These are phyloP conservation scores for Spilosoma lubricipeda DNA, from an alignment of 2,888 invertebrate species.

Conservation along the genomic window DNA sequence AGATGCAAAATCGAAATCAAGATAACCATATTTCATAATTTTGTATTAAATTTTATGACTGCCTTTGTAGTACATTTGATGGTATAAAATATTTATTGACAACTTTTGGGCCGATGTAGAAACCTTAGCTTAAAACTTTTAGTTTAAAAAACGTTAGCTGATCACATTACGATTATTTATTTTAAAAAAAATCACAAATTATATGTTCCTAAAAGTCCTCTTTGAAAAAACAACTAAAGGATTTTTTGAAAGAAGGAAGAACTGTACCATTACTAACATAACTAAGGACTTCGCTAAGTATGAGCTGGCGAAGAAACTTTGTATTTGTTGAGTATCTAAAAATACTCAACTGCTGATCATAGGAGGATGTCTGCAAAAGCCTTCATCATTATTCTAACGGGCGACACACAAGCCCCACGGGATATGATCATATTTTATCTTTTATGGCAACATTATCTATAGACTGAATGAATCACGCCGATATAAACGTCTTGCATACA, in stretches of 20 bases:
- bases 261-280: conserved; percentile 29
- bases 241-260: not conserved
- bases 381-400: conserved; percentile 46
- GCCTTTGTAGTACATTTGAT: too few species aligned
- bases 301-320: conserved; percentile 38
- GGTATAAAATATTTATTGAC: too few species aligned
- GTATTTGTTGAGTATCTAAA: conserved; percentile 44
- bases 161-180: too few species aligned
- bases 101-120: too few species aligned
- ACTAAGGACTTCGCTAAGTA: conserved; percentile 26
- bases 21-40: too few species aligned
- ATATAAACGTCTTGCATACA: conserved; percentile 25
- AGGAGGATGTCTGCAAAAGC: conserved; percentile 13
- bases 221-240: not conserved
- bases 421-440: conserved; percentile 37
- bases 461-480: conserved; percentile 41
- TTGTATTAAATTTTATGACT: too few species aligned
- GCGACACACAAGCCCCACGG: conserved; percentile 24
- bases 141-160: too few species aligned
- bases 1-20: too few species aligned
- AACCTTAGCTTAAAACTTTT: too few species aligned
- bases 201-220: not conserved
- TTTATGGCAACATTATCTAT: conserved; percentile 41
- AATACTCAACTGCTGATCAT: conserved; percentile 27
- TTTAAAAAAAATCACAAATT: too few species aligned